A percentile compares a stretch with the other conserved stretches of the same genome.
Evolutionary conservation across 2,113 vertebrate species (phyloP).

Genomic region (Poecile atricapillus): DNA sequence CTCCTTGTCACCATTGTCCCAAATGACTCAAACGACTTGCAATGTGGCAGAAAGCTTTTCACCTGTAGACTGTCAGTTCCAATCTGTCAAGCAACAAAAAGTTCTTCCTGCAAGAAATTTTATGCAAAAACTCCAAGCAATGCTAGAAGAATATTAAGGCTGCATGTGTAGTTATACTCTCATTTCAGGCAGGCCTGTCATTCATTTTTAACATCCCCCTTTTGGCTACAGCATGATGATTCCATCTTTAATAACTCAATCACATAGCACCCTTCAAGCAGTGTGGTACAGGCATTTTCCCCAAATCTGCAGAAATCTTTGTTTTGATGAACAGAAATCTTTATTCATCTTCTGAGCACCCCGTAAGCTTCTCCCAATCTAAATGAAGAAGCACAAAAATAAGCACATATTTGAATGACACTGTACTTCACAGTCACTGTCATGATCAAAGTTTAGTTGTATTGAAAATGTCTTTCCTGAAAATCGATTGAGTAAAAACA

Average conservation of each 20-base stretch:
- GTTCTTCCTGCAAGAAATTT: background rate
- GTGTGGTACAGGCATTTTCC: background rate
- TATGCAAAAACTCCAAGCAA: background rate
- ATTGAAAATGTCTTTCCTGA: background rate
- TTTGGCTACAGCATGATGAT: background rate
- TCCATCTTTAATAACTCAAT: background rate
- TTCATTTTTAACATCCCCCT: background rate
- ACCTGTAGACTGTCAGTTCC: background rate
- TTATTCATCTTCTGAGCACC: background rate
- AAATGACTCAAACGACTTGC: background rate
- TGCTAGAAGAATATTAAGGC: background rate
- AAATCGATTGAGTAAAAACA: background rate
- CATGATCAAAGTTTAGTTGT: background rate
- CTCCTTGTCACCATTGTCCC: background rate
- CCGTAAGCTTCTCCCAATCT: accelerated
- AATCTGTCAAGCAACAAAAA: constrained; percentile 5
- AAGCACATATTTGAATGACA: background rate
- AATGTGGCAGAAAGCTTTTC: background rate
- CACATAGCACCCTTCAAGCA: background rate
- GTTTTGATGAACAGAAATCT: background rate
- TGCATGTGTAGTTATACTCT: background rate
- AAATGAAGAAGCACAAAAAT: background rate
- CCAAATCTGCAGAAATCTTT: background rate
- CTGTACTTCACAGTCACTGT: background rate
- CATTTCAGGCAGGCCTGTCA: background rate